These are phyloP conservation scores for Lepisosteus oculatus DNA, from an alignment of 2,113 vertebrate genomes.

Conservation along the genomic window DNA sequence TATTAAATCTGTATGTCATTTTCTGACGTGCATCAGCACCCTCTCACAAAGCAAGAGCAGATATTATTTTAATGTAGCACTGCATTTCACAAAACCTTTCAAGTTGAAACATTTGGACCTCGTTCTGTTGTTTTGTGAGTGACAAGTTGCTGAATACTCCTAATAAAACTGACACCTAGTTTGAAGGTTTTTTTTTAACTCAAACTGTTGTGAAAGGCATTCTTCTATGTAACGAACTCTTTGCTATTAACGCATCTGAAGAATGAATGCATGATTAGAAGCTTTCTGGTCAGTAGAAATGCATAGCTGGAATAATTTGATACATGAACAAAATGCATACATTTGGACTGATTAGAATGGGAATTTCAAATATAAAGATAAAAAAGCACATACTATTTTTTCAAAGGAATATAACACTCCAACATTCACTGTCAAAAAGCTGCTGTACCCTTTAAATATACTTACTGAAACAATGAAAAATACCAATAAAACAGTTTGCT, in stretches of 20 bases:
- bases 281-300: neutral
- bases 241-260: neutral
- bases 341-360: neutral
- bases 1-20: no score
- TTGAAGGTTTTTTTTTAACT: neutral
- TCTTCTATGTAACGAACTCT: neutral
- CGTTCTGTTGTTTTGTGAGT: conserved; percentile 33
- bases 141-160: conserved; percentile 53
- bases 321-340: neutral
- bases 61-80: neutral
- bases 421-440: neutral
- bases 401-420: neutral
- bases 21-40: neutral
- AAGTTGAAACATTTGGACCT: neutral
- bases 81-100: neutral
- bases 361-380: neutral
- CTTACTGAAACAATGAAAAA: neutral
- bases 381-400: no score
- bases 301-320: neutral
- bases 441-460: neutral
- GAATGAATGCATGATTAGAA: neutral
- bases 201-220: neutral
- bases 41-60: neutral
- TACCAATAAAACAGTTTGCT: no score
- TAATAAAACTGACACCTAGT: conserved; percentile 40